Base-by-base conservation (phyloP, 2,888 invertebrate genomes). In the Lithophane socia region DNA sequence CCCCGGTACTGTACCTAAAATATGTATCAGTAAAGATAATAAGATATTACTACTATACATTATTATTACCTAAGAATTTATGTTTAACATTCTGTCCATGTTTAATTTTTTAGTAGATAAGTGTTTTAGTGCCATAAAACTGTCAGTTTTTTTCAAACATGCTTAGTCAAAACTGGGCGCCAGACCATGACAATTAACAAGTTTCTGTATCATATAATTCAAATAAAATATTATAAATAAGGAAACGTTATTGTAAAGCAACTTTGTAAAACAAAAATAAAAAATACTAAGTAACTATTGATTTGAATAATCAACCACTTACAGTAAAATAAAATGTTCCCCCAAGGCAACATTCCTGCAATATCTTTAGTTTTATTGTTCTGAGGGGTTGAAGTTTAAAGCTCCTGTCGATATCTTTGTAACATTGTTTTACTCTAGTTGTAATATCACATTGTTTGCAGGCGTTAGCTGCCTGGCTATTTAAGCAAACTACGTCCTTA, bases 351-450 rank as follows among this genome's bases (percentile, higher is more conserved):
- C 24, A 71, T 72, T 73, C 12, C 49, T 54, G 54, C 77, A 75
- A 83, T 85, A 80, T 77, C 72, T 73, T 71, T 64, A 85, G 80
- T 83, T 85, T 85, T 83, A 83, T 75, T 63, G 65, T 73, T 75
- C 63, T 64, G 37, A 82, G 72, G 68, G 73, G 56, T 75, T 44
- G 71, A 66, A 79, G 60, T 82, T 75, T 79, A 73, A 76, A 86
- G 74, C 77, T 44, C 77, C 77, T 86, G 66, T 64, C 56, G 66
- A 86, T 86, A 81, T 83, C 73, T 69, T 81, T 42, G 66, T 75
- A 74, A 73, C 77, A 81, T 78, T 76, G 81, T 85, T 80, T 71
- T 61, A 74, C 52, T 77, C 49, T 67, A 63, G 52, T 74, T 67
- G 52, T 68, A 74, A 75, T 78, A 75, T 68, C 67, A 78, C 83